Base-by-base conservation (phyloP, 2,797 vertebrate genomes). In the Tadarida brasiliensis region DNA sequence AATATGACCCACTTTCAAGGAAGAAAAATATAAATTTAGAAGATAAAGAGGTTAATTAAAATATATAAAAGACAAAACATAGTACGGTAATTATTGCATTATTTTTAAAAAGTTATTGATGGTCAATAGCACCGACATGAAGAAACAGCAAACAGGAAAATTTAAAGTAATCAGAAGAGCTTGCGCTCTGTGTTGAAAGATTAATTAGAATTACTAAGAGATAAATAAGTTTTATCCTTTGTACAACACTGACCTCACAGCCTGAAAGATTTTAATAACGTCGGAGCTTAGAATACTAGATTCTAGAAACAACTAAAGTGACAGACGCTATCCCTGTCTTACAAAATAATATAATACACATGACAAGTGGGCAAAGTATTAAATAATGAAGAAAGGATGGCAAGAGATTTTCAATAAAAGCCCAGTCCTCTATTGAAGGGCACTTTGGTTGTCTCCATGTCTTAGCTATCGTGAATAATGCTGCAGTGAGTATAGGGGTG, bases 1-100 rank as follows among this genome's bases (percentile, higher is more conserved):
- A 80, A 99, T 98, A 73, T 98, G 30, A 99, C 98, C 99, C 99
- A 97, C 68, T 70, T 96, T 91, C 33, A 86, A 39, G 96, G 20
- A 71, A 94, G 51, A 96, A 95, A 95, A 96, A 6, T 83, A 95
- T 86, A 76, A 68, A 54, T 78, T 76, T 65, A 81, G 44, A 88
- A 19, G 2, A 76, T 61, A 10, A n/a, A 49, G 3, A 67, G 19
- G 76, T 90, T 56, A 63, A 33, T 47, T 86, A 73, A 78, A 81
- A 82, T 33, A 44, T 11, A 57, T 22, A 78, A 65, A 14, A 93
- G 33, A 54, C 17, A 82, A 80, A 81, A 44, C 47, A 78, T 39
- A 81, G 51, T 91, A 70, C 26, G 70, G 0, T 65, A 95, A 65
- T 78, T 30, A 71, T 19, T 71, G 7, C 59, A 80, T 73, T 90